Evolutionary conservation across 2,113 vertebrate genomes (phyloP).

Genomic region (Montifringilla adamsi): DNA sequence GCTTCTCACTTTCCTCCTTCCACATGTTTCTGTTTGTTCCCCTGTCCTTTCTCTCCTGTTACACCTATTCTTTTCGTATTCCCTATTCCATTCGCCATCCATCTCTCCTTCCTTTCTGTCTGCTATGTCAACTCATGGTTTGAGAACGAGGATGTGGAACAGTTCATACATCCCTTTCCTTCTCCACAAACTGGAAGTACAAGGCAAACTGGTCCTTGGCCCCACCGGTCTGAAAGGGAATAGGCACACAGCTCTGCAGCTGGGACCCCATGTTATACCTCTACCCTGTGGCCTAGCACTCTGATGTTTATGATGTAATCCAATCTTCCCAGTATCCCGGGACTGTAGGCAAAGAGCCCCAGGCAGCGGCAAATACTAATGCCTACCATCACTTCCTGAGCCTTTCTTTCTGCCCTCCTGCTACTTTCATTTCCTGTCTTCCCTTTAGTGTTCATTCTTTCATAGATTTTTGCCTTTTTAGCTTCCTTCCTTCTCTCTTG

Average conservation of each 20-base stretch:
- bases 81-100: background rate
- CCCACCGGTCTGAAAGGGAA: background rate
- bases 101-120: background rate
- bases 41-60: too few relatives aligned
- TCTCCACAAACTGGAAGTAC: background rate
- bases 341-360: background rate
- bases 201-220: background rate
- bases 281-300: background rate
- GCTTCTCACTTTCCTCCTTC: background rate
- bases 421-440: background rate
- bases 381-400: background rate
- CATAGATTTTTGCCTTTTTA: background rate
- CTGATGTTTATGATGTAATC: background rate
- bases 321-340: background rate
- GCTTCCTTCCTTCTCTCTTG: background rate
- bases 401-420: background rate
- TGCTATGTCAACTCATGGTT: background rate
- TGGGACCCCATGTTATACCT: background rate
- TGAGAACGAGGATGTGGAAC: background rate
- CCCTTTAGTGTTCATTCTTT: background rate
- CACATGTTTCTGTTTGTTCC: background rate
- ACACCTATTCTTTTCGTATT: background rate
- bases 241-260: background rate
- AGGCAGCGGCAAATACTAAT: background rate
- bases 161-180: background rate